Percentiles rank a stretch among this genome's conserved stretches.
phyloP scores from a whole-genome alignment of 2,797 vertebrate genomes.

The Eutrigla gurnardus region DNA sequence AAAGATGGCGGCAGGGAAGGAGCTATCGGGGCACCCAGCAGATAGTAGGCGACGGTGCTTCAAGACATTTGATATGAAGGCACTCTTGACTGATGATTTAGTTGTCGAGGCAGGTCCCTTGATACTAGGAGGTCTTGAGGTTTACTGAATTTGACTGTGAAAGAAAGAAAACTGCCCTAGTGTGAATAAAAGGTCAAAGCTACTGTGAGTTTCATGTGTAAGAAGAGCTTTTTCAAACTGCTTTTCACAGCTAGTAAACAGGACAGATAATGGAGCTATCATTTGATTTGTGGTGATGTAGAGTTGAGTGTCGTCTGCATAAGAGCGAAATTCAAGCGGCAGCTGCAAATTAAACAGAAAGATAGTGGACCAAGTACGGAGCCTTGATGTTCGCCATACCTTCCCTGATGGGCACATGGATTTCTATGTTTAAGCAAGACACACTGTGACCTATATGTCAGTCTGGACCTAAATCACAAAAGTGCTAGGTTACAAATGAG shows the following conservation, averaged over 20 bases:
- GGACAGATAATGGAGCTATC: background rate
- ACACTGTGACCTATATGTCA: constrained; percentile 13
- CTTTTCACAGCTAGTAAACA: background rate
- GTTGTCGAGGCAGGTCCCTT: constrained; percentile 46
- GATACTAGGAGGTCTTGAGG: constrained; percentile 14
- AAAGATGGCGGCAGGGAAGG: background rate
- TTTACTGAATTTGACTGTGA: background rate
- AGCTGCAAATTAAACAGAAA: constrained; percentile 1
- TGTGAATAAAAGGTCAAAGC: background rate
- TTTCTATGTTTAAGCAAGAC: constrained; percentile 9
- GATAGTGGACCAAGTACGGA: constrained; percentile 25
- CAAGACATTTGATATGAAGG: background rate
- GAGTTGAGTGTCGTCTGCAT: constrained; percentile 25
- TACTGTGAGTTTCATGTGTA: background rate
- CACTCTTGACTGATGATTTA: background rate
- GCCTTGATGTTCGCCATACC: constrained; percentile 26
- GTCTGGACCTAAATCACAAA: constrained; percentile 39
- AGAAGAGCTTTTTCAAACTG: background rate
- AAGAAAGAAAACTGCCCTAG: background rate
- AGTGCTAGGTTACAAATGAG: constrained; percentile 19
- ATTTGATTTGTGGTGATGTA: background rate
- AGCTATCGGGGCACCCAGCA: background rate
- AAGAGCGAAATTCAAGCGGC: background rate
- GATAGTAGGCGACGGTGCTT: background rate
- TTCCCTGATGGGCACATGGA: background rate